Percentiles rank a stretch among this genome's conserved stretches.
Evolutionary conservation across 2,113 vertebrate genomes (phyloP).

Genomic region (Etia nguti): DNA sequence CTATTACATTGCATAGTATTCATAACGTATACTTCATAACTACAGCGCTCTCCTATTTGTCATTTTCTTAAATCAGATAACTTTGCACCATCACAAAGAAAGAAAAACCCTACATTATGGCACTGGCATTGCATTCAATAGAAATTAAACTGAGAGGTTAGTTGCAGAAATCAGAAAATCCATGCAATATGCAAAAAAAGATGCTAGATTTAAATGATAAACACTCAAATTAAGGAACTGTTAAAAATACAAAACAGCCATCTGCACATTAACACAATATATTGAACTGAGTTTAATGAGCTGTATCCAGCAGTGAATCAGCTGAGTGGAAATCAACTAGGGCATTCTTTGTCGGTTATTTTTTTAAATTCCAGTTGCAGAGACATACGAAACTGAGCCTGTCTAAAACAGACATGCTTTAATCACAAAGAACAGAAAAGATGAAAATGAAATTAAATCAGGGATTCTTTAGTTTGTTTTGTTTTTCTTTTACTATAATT

Average conservation of each 20-base stretch:
- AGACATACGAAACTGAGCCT: neutral
- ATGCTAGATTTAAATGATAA: neutral
- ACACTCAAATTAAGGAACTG: neutral
- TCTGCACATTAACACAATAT: neutral
- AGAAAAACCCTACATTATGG: conserved; percentile 2
- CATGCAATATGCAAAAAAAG: neutral
- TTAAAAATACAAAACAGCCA: neutral
- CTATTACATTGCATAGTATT: conserved; percentile 8
- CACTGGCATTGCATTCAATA: neutral
- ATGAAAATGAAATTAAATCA: neutral
- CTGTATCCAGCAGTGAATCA: neutral
- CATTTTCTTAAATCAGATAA: neutral
- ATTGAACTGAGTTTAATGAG: neutral
- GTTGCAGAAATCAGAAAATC: neutral
- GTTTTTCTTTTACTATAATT: neutral
- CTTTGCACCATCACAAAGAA: neutral
- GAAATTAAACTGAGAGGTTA: neutral
- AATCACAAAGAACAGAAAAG: neutral
- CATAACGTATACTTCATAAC: conserved; percentile 6
- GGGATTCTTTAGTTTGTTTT: accelerated
- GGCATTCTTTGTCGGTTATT: neutral
- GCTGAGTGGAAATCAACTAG: neutral
- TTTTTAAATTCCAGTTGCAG: neutral
- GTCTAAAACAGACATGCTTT: neutral
- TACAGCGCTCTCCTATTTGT: conserved; percentile 26